Base-by-base conservation (phyloP, 2,113 vertebrate genomes). In the Saccopteryx bilineata region DNA sequence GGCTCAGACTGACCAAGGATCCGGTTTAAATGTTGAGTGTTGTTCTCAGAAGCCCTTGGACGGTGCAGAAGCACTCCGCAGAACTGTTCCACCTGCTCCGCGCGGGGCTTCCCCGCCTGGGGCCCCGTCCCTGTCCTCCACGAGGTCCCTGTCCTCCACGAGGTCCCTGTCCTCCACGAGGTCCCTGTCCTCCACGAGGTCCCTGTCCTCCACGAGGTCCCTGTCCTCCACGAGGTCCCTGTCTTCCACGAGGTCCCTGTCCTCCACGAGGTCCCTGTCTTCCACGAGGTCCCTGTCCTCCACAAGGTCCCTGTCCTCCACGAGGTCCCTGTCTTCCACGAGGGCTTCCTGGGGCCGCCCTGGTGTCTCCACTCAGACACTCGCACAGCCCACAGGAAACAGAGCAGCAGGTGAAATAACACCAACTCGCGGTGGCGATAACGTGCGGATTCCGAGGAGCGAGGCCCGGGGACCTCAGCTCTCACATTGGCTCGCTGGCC, bases 401-500 rank as follows among this genome's bases (percentile, higher is more conserved):
- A 2, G 76, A 80, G 52, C 2, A 9, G 17, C 33, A 12, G 6
- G 13, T 56, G 48, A 82, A 69, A 2, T 9, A 2, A 1, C 8
- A 26, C 5, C 10, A 11, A 8, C 19, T 56, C 80, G 1, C 7
- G 3, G 4, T 8, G 60, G 33, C 52, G 7, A 9, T 12, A 17
- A 1, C 33, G 33, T 0, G 5, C 0, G 7, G 33, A 17, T 63
- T 74, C 71, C 13, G 60, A 33, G 7, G 4, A 3, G 1, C 3
- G 1, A 63, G 17, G 7, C 21, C 14, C 1, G 0, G 7, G 8
- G 54, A 63, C 11, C 17, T 5, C 28, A n/a, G 0, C 74, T 61
- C n/a, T 5, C 0, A 1, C 18, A 4, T 9, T 1, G 7, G 7
- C 21, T 63, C 4, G 0, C 19, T 3, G 0, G 7, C 21, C 15